These are phyloP conservation scores for Eupithecia tripunctaria DNA, from an alignment of 2,888 invertebrate species.

Conservation along the genomic window DNA sequence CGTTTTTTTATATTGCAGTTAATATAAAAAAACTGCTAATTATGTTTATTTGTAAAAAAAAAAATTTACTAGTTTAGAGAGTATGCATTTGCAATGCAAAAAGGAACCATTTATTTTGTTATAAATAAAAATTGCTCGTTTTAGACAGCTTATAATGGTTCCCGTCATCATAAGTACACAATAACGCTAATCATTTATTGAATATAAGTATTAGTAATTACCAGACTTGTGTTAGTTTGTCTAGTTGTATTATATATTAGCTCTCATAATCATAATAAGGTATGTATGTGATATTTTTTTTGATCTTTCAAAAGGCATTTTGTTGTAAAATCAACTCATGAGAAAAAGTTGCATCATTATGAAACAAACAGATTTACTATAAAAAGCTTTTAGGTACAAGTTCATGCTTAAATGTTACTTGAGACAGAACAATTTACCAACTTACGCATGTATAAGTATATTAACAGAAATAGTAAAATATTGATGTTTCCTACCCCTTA, in stretches of 20 bases:
- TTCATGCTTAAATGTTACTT: background rate
- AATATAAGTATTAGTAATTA: conserved; percentile 3
- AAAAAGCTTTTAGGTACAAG: background rate
- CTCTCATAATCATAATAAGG: background rate
- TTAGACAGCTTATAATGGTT: background rate
- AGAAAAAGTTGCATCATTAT: background rate
- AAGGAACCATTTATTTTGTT: background rate
- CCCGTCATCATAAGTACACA: background rate
- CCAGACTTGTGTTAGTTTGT: conserved; percentile 1
- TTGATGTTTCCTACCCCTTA: background rate
- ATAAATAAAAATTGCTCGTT: background rate
- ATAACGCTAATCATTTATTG: background rate
- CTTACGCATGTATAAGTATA: background rate
- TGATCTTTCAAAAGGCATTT: background rate
- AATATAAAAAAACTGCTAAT: background rate
- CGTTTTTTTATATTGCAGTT: background rate
- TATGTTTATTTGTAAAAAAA: conserved; percentile 5
- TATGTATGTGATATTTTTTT: background rate
- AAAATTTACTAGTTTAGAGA: background rate
- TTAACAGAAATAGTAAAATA: background rate
- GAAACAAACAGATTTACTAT: background rate
- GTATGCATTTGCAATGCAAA: background rate
- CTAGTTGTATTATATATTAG: background rate
- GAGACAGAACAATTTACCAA: background rate
- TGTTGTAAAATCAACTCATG: background rate